phyloP scores from a whole-genome alignment of 1,140 invertebrate genomes.

The Cydia amplana region DNA sequence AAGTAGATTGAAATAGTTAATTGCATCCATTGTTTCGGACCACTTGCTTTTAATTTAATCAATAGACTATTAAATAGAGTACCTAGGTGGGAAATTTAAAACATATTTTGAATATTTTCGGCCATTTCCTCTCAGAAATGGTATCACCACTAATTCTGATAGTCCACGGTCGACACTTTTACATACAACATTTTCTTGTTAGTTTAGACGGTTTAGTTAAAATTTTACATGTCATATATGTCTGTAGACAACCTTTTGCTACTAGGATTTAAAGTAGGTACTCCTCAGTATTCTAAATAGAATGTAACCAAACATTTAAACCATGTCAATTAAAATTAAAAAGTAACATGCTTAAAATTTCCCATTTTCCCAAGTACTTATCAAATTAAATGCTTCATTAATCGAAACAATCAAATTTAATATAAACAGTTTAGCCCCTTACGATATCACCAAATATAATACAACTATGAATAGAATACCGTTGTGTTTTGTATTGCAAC shows the following conservation, averaged over 20 bases:
- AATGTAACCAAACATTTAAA: too few relatives aligned
- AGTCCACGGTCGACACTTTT: background rate
- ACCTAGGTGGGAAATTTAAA: background rate
- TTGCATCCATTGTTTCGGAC: slow-evolving; percentile 20
- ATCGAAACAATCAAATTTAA: background rate
- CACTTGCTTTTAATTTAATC: background rate
- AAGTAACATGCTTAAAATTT: background rate
- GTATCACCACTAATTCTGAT: background rate
- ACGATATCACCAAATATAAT: slow-evolving; percentile 7
- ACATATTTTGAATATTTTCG: background rate
- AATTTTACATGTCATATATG: too few relatives aligned
- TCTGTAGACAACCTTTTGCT: too few relatives aligned
- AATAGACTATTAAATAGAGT: background rate
- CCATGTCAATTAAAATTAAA: too few relatives aligned
- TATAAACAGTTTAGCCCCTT: background rate
- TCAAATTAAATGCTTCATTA: background rate
- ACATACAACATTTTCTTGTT: background rate
- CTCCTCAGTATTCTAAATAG: too few relatives aligned
- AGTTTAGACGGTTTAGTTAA: too few relatives aligned
- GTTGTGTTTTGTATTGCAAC: slow-evolving; percentile 8
- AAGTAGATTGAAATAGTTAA: background rate
- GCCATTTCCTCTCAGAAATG: background rate
- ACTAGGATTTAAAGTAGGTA: too few relatives aligned
- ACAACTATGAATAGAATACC: slow-evolving; percentile 13
- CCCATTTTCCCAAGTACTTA: background rate